A percentile compares a stretch with the other conserved stretches of the same genome.
Evolutionary conservation across 2,113 vertebrate genomes (phyloP).

Genomic region (Phyllostomus hastatus): DNA sequence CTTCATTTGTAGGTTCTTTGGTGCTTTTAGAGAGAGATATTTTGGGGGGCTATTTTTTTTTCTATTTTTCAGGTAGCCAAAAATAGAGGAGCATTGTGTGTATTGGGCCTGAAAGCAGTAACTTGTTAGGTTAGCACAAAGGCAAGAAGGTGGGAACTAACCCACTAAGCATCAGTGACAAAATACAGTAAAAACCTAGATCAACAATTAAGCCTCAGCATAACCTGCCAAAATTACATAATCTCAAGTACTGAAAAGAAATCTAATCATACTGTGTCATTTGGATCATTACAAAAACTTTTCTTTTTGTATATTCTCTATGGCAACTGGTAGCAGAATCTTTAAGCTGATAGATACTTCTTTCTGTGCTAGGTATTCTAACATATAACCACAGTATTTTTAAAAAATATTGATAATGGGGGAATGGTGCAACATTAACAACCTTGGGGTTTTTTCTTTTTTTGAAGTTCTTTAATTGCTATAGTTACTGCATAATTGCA

Average conservation of each 20-base stretch:
- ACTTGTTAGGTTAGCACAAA: conserved; percentile 13
- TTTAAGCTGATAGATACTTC: conserved; percentile 31
- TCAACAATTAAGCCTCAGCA: conserved; percentile 44
- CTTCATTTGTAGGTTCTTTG: neutral
- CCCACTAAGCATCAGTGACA: conserved; percentile 2
- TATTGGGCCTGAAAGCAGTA: neutral
- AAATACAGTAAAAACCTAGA: conserved; percentile 43
- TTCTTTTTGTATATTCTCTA: conserved; percentile 35
- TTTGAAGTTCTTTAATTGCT: neutral
- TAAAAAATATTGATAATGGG: neutral
- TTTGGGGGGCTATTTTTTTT: neutral
- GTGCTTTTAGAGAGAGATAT: neutral
- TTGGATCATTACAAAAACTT: conserved; percentile 37
- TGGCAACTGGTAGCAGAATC: conserved; percentile 50
- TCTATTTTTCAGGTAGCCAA: neutral
- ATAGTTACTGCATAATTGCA: neutral
- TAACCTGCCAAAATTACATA: conserved; percentile 50
- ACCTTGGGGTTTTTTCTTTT: neutral
- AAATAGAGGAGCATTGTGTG: neutral
- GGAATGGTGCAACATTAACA: neutral
- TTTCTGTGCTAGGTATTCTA: neutral
- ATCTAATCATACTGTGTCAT: conserved; percentile 34
- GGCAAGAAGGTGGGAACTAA: neutral
- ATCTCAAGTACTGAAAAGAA: conserved; percentile 26
- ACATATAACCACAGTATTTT: neutral